Evolutionary conservation across 2,888 invertebrate genomes (phyloP).

Genomic region (Drosophila barbarae): DNA sequence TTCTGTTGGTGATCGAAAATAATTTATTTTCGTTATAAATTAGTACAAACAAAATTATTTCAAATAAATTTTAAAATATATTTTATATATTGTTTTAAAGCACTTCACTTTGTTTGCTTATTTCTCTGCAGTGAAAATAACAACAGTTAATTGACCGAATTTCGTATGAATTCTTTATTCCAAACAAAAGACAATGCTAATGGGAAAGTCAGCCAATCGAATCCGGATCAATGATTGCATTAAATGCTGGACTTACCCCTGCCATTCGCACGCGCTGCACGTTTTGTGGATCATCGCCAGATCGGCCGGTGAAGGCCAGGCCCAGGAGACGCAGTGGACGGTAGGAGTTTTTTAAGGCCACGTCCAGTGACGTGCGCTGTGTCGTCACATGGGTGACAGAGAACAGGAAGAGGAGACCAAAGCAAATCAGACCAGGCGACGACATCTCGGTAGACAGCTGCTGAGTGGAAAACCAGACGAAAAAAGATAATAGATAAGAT

Average conservation of each 20-base stretch:
- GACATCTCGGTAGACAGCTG: constrained; percentile 27
- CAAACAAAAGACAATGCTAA: constrained; percentile 1
- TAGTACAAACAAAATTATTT: too few species aligned
- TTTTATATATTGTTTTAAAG: too few species aligned
- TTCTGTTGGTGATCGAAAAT: constrained; percentile 61
- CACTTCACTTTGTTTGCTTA: not conserved
- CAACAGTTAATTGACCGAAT: constrained; percentile 9
- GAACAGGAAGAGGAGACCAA: constrained; percentile 42
- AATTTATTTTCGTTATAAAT: not conserved
- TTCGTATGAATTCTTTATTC: not conserved
- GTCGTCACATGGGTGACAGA: constrained; percentile 43
- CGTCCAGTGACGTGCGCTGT: constrained; percentile 75
- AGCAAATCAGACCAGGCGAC: constrained; percentile 21
- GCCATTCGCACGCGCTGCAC: constrained; percentile 60
- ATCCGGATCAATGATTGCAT: constrained; percentile 24
- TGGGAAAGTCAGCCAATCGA: not conserved
- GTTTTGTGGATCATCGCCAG: constrained; percentile 71
- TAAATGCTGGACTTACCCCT: constrained; percentile 61
- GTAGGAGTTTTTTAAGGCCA: constrained; percentile 54
- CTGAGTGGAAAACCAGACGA: not conserved
- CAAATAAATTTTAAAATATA: too few species aligned
- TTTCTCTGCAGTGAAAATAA: not conserved
- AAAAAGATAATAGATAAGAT: constrained; percentile 5
- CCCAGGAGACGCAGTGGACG: constrained; percentile 66
- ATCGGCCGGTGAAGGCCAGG: constrained; percentile 71